These are phyloP conservation scores for Myotis pilosus DNA, from an alignment of 2,797 vertebrate species.

Conservation along the genomic window DNA sequence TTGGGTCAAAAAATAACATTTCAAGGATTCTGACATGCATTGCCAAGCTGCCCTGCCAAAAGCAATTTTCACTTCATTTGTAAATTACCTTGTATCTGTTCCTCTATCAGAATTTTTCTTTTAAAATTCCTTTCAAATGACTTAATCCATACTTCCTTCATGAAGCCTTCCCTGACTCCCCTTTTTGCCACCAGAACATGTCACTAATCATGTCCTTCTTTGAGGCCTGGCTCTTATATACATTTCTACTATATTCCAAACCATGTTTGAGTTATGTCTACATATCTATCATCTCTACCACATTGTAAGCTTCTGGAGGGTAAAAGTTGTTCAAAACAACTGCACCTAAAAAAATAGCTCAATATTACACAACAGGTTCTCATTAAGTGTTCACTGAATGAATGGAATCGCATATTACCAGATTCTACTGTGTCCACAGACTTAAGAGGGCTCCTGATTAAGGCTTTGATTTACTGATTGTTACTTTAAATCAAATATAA, in stretches of 20 bases:
- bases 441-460: conserved; percentile 2
- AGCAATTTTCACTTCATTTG: conserved; percentile 10
- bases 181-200: not conserved
- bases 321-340: conserved; percentile 33
- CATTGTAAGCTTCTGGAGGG: not conserved
- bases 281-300: not conserved
- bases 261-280: not conserved
- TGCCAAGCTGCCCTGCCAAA: conserved; percentile 45
- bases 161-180: conserved; percentile 57
- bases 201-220: not conserved
- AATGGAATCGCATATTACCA: not conserved
- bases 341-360: not conserved
- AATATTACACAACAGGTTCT: not conserved
- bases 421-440: not conserved
- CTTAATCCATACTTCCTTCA: conserved; percentile 60
- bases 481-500: conserved; percentile 46
- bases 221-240: not conserved
- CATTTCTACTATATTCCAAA: conserved; percentile 5
- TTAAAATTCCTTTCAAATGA: conserved; percentile 45
- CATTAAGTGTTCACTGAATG: not conserved
- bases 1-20: conserved; percentile 40
- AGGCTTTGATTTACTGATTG: conserved; percentile 8
- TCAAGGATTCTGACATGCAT: conserved; percentile 19
- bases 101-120: conserved; percentile 50
- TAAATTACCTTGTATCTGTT: conserved; percentile 55